Conservation (phyloP, 2,113 vertebrate species). For the Hiodon alosoides region DNA sequence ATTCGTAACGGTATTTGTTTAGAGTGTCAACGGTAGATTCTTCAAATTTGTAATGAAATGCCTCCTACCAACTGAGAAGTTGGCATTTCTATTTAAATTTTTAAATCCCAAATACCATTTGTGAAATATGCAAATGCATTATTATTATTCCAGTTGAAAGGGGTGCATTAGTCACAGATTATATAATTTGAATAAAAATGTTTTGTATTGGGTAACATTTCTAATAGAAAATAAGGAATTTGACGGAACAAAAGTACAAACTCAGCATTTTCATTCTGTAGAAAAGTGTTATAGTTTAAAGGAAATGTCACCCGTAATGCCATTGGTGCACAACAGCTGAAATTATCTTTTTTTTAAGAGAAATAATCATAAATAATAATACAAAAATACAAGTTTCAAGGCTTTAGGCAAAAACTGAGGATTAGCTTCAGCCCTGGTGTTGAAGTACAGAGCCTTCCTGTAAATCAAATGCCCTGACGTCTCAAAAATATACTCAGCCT, state of each 20-base stretch:
- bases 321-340: too few relatives aligned
- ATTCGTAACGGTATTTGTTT: constrained; percentile 50
- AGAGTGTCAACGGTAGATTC: constrained; percentile 43
- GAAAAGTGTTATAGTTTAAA: not conserved
- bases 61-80: constrained; percentile 36
- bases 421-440: too few relatives aligned
- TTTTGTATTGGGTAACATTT: constrained; percentile 53
- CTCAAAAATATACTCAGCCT: not conserved
- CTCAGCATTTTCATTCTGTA: constrained; percentile 36
- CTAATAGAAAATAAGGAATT: constrained; percentile 36
- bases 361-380: not conserved
- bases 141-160: constrained; percentile 55
- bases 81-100: constrained; percentile 47
- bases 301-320: not conserved
- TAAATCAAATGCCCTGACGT: not conserved
- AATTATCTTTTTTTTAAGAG: not conserved
- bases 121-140: constrained; percentile 56
- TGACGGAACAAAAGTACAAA: constrained; percentile 20
- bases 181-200: constrained; percentile 52
- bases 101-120: constrained; percentile 54
- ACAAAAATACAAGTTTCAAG: not conserved
- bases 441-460: too few relatives aligned
- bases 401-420: too few relatives aligned
- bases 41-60: constrained; percentile 52
- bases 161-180: constrained; percentile 54